Evolutionary conservation across 2,888 invertebrate genomes (phyloP), one percentile per base, ranked within the genome.

Genomic region (Leptinotarsa haldemani): DNA sequence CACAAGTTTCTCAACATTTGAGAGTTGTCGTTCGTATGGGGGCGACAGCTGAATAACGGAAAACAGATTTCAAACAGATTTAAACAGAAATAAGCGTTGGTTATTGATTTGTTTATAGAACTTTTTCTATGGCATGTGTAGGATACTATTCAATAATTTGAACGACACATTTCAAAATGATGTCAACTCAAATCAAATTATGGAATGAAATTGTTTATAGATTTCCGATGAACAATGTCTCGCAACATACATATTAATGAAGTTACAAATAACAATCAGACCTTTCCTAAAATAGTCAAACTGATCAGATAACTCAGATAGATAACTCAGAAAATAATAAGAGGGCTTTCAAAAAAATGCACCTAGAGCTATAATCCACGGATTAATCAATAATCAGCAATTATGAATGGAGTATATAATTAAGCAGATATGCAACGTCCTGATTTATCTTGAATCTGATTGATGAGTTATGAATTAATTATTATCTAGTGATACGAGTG

Each of bases 381-480:
- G 65, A 75, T 72, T 71, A 72, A 75, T 72, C 72, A 75, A 75
- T 75, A 70, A 72, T 72, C 72, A 67, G 67, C 69, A 72, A 75
- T 70, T 67, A 66, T 67, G 69, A 72, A 72, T 40, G 70, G 66
- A 56, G 69, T 71, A 66, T 50, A 69, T 75, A 75, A 72, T 75
- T 69, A 75, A 72, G 61, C 65, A 40, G 74, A 69, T 72, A 72
- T 69, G 53, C 72, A 75, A 70, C 66, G 69, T 69, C 52, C 72
- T 61, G 71, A 69, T 50, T 72, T 73, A 76, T 76, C 75, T 73
- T 66, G 69, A 65, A 73, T 73, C 73, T 76, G 76, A 76, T 73
- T 76, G 73, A 76, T 71, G 52, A 73, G 69, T 76, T 71, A 52
- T 53, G 65, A 71, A 76, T 76, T 73, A 76, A 76, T 76, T 73